Percentiles rank a stretch among this genome's conserved stretches.
These are phyloP conservation scores for Macropis europaea DNA, from an alignment of 2,888 invertebrate species.

Conservation along the genomic window DNA sequence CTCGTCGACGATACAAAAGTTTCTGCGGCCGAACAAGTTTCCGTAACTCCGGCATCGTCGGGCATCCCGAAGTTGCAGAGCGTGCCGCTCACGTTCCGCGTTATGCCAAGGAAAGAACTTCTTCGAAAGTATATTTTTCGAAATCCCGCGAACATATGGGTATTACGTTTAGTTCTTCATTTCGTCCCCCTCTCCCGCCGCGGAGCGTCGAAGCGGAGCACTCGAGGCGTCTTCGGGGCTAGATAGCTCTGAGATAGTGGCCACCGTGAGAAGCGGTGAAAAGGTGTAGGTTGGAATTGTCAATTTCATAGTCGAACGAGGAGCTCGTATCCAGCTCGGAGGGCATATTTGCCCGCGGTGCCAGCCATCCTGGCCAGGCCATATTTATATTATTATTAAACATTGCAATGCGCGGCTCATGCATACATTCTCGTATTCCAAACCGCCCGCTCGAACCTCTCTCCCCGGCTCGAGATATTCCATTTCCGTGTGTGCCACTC, in stretches of 20 bases:
- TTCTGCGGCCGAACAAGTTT: constrained; percentile 12
- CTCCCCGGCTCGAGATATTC: constrained; percentile 45
- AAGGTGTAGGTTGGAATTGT: constrained; percentile 56
- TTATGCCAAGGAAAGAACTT: neutral
- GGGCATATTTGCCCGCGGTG: constrained; percentile 61
- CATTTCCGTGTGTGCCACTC: constrained; percentile 19
- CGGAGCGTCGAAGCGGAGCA: too few relatives aligned
- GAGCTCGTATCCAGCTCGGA: constrained; percentile 58
- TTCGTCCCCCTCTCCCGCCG: too few relatives aligned
- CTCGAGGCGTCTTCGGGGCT: too few relatives aligned
- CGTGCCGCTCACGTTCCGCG: neutral
- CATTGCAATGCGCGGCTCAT: constrained; percentile 69
- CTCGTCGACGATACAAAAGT: constrained; percentile 14
- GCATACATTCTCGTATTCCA: constrained; percentile 68
- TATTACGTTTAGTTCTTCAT: constrained; percentile 19
- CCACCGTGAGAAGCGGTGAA: constrained; percentile 9
- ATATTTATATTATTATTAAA: constrained; percentile 75
- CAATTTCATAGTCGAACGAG: constrained; percentile 69
- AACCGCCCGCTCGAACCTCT: constrained; percentile 30
- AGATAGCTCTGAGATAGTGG: constrained; percentile 25
- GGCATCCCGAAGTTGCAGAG: constrained; percentile 2
- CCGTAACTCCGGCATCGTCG: constrained; percentile 4
- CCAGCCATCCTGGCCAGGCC: constrained; percentile 39
- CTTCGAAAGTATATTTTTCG: constrained; percentile 1
- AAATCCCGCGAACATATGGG: constrained; percentile 12